A percentile compares a stretch with the other conserved stretches of the same genome.
phyloP scores from a whole-genome alignment of 1,140 invertebrate genomes.

The Monochamus saltuarius region DNA sequence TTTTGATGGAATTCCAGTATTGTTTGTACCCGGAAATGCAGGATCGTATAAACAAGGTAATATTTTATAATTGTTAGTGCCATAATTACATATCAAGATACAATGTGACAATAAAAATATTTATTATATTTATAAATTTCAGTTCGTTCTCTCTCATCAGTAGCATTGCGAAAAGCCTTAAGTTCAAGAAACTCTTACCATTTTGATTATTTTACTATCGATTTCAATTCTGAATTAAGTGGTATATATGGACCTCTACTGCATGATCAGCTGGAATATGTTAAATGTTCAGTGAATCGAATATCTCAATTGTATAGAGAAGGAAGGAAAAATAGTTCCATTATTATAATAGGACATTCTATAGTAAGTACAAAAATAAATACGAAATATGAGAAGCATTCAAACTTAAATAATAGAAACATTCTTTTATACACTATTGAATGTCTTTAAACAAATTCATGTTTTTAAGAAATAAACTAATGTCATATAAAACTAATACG shows the following conservation, averaged over 20 bases:
- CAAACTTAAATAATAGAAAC: too few relatives aligned
- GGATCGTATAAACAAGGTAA: constrained; percentile 87
- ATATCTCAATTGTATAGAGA: constrained; percentile 74
- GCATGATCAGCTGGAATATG: constrained; percentile 74
- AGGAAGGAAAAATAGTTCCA: constrained; percentile 57
- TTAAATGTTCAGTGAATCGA: constrained; percentile 68
- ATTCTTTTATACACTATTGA: too few relatives aligned
- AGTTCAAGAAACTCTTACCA: constrained; percentile 63
- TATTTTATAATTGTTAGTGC: neutral
- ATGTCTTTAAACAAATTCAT: too few relatives aligned
- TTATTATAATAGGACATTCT: constrained; percentile 87
- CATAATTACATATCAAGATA: neutral
- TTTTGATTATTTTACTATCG: constrained; percentile 87
- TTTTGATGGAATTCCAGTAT: constrained; percentile 83
- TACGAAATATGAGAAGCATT: too few relatives aligned
- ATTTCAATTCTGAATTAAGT: constrained; percentile 80
- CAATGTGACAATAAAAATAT: too few relatives aligned
- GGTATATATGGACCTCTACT: constrained; percentile 78
- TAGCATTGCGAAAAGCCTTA: constrained; percentile 78
- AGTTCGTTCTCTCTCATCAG: constrained; percentile 85
- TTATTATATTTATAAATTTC: constrained; percentile 40
- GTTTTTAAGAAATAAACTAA: too few relatives aligned
- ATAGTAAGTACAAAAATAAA: constrained; percentile 66
- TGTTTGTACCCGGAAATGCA: constrained; percentile 91
- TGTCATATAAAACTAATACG: too few relatives aligned